Percentiles rank a stretch among this genome's conserved stretches.
Evolutionary conservation across 2,113 vertebrate genomes (phyloP).

Genomic region (Synodontis membranacea): DNA sequence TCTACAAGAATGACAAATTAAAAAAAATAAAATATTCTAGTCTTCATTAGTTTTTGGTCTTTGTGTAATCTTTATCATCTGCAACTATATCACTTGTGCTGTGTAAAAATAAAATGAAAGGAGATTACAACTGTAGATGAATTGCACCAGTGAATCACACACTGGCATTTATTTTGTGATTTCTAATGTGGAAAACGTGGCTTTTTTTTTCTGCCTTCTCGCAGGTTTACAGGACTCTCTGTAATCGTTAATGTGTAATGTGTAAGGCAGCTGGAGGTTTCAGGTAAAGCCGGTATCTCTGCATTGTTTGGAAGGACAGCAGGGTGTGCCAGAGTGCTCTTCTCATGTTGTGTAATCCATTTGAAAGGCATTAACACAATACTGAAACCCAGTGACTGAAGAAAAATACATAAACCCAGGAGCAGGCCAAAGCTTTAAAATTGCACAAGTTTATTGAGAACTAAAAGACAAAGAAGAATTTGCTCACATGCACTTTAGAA

Average conservation of each 20-base stretch:
- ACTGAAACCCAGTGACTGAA: no score
- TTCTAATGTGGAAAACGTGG: no score
- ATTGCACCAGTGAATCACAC: no score
- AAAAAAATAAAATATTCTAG: neutral
- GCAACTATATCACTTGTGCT: no score
- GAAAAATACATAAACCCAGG: neutral
- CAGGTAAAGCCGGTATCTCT: neutral
- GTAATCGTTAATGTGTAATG: neutral
- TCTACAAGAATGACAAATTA: neutral
- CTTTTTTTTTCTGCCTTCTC: neutral
- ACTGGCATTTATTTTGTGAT: no score
- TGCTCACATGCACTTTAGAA: neutral
- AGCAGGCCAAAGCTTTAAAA: neutral
- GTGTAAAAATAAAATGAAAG: no score
- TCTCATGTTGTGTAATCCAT: neutral
- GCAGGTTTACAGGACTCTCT: neutral
- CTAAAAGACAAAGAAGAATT: constrained; percentile 24
- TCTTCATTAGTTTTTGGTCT: neutral
- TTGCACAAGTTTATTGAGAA: constrained; percentile 50
- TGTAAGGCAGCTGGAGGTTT: neutral
- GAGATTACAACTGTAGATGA: no score
- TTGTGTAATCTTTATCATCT: no score
- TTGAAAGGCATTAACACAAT: no score
- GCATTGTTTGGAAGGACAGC: neutral
- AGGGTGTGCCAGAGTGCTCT: neutral